A percentile compares a stretch with the other conserved stretches of the same genome.
Evolutionary conservation across 2,113 vertebrate genomes (phyloP).

Genomic region (Labrus mixtus): DNA sequence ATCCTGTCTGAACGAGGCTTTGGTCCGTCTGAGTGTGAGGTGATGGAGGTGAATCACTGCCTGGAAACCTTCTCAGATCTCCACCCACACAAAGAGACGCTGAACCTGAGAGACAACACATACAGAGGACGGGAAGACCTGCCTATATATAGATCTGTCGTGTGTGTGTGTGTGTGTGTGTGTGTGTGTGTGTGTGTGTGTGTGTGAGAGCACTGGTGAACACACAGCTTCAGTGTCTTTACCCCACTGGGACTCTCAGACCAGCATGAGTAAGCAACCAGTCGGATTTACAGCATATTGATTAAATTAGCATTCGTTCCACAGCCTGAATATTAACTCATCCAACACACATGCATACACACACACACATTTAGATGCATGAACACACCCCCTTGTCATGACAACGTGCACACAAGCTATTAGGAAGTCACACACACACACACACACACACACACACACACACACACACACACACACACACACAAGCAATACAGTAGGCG

Average conservation of each 20-base stretch:
- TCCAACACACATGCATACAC: neutral
- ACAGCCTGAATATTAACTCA: slow-evolving; percentile 82
- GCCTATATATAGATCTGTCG: slow-evolving; percentile 32
- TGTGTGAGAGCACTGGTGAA: neutral
- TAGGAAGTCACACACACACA: slow-evolving; percentile 4
- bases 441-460: slow-evolving; percentile 13
- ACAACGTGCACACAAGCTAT: slow-evolving; percentile 9
- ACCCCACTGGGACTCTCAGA: slow-evolving; percentile 79
- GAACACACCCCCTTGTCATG: slow-evolving; percentile 16
- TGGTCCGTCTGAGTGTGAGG: slow-evolving; percentile 34
- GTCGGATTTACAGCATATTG: slow-evolving; percentile 90
- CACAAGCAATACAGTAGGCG: neutral
- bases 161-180: slow-evolving; percentile 7
- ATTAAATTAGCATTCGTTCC: slow-evolving; percentile 96
- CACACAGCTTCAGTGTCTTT: slow-evolving; percentile 55
- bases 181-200: neutral
- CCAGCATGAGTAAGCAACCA: slow-evolving; percentile 92
- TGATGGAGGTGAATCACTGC: slow-evolving; percentile 20
- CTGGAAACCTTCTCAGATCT: slow-evolving; percentile 40
- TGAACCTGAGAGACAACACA: slow-evolving; percentile 31
- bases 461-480: slow-evolving; percentile 21
- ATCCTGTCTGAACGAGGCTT: slow-evolving; percentile 46
- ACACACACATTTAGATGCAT: neutral
- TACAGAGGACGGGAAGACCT: slow-evolving; percentile 17
- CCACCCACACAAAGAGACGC: slow-evolving; percentile 13